Percentiles rank a stretch among this genome's conserved stretches.
These are phyloP conservation scores for Cossypha dichroa DNA, from an alignment of 2,797 vertebrate species.

Conservation along the genomic window DNA sequence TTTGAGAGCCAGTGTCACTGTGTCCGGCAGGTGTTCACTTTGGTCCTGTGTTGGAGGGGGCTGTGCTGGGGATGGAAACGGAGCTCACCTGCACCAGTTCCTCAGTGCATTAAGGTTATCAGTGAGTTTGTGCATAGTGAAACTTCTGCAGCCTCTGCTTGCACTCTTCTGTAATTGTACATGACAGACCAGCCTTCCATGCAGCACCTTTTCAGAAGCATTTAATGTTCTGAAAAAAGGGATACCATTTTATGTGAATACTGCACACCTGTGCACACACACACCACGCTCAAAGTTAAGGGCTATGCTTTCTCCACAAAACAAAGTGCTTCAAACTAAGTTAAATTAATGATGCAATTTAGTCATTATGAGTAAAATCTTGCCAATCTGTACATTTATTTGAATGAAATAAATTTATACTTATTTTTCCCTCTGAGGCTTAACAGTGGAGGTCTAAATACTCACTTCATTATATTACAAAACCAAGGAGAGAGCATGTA, in stretches of 20 bases:
- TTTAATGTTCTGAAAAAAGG: not conserved
- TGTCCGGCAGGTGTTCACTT: accelerated
- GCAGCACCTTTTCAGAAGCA: not conserved
- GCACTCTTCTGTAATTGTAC: not conserved
- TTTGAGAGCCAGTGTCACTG: accelerated
- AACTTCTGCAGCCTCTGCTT: not conserved
- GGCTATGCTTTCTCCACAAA: not conserved
- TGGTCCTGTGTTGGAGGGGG: accelerated
- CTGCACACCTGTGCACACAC: not conserved
- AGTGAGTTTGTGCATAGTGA: not conserved
- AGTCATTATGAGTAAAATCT: conserved; percentile 9
- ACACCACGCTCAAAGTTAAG: not conserved
- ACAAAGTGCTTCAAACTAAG: not conserved
- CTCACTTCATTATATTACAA: not conserved
- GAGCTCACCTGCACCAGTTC: not conserved
- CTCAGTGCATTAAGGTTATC: not conserved
- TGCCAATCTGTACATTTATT: conserved; percentile 17
- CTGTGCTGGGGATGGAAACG: not conserved
- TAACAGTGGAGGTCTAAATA: conserved; percentile 3
- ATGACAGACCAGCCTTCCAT: not conserved
- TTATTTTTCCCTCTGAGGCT: conserved; percentile 22
- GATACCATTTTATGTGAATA: not conserved
- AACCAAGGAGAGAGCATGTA: not conserved
- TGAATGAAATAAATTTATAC: conserved; percentile 19
- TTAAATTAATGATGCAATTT: conserved; percentile 27